Evolutionary conservation across 2,888 invertebrate genomes (phyloP).

Genomic region (Scaptomyza reducta): DNA sequence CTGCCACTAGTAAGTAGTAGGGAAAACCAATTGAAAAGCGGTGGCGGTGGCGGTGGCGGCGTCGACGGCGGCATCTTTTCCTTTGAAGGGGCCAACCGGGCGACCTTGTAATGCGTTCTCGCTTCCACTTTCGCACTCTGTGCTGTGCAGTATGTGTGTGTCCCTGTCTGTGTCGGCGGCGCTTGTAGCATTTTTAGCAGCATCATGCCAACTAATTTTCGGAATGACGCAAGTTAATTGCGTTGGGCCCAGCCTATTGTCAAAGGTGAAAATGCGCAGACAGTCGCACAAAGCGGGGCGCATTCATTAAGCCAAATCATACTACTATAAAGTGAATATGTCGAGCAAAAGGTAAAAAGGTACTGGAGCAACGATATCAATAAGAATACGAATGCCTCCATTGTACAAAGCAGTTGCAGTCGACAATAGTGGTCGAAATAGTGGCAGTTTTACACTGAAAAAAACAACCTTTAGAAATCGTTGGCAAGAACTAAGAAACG

Average conservation of each 20-base stretch:
- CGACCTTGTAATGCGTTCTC: constrained; percentile 54
- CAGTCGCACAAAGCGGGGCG: constrained; percentile 53
- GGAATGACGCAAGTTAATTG: constrained; percentile 77
- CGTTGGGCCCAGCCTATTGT: constrained; percentile 56
- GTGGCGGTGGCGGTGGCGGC: background rate
- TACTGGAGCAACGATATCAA: constrained; percentile 1
- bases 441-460: background rate
- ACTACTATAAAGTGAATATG: constrained; percentile 62
- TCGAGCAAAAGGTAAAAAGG: constrained; percentile 20
- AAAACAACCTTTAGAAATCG: too few species aligned
- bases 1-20: background rate
- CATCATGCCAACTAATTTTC: constrained; percentile 78
- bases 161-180: constrained; percentile 8
- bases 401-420: too few species aligned
- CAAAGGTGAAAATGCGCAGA: constrained; percentile 61
- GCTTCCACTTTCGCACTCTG: constrained; percentile 4
- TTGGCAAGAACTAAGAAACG: too few species aligned
- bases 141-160: background rate
- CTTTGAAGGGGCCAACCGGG: constrained; percentile 52
- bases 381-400: background rate
- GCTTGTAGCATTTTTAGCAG: constrained; percentile 58
- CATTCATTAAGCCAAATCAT: constrained; percentile 75
- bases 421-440: too few species aligned
- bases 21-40: constrained; percentile 63
- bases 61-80: background rate